Percentiles rank a stretch among this genome's conserved stretches.
These are phyloP conservation scores for Andrena marginata DNA, from an alignment of 2,888 invertebrate species.

Conservation along the genomic window DNA sequence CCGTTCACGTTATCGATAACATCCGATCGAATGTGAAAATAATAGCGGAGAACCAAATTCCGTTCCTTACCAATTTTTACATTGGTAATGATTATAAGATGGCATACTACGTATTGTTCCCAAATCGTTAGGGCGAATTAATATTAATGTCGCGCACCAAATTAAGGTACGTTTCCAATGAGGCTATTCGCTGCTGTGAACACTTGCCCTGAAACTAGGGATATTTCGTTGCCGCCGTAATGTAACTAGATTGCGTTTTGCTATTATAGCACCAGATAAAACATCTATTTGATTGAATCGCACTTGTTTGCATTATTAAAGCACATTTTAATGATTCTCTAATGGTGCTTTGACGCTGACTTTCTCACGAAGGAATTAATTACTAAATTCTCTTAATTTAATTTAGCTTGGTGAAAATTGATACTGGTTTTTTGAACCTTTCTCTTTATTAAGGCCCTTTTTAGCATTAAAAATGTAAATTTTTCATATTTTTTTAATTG, in stretches of 20 bases:
- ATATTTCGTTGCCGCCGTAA: not conserved
- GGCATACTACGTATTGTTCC: slow-evolving; percentile 16
- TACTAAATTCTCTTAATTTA: too few species aligned
- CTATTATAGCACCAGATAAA: not conserved
- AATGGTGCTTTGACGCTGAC: too few species aligned
- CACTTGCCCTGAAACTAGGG: not conserved
- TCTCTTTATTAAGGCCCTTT: too few species aligned
- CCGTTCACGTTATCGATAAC: slow-evolving; percentile 11
- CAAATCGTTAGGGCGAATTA: slow-evolving; percentile 1
- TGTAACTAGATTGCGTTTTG: not conserved
- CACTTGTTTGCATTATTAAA: too few species aligned
- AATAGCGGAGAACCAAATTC: slow-evolving; percentile 15
- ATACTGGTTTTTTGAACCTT: too few species aligned
- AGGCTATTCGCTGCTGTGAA: not conserved
- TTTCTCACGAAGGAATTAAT: too few species aligned
- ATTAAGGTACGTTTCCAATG: not conserved
- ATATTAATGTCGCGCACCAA: not conserved
- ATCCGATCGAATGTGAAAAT: slow-evolving; percentile 26
- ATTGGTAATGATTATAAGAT: slow-evolving; percentile 34
- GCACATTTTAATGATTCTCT: too few species aligned
- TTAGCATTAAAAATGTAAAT: too few species aligned
- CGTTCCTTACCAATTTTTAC: slow-evolving; percentile 30
- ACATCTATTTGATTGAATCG: too few species aligned
- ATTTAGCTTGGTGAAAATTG: too few species aligned
- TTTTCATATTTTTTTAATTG: too few species aligned